A percentile compares a stretch with the other conserved stretches of the same genome.
Evolutionary conservation across 2,888 invertebrate genomes (phyloP).

Genomic region (Hirudinaria manillensis): DNA sequence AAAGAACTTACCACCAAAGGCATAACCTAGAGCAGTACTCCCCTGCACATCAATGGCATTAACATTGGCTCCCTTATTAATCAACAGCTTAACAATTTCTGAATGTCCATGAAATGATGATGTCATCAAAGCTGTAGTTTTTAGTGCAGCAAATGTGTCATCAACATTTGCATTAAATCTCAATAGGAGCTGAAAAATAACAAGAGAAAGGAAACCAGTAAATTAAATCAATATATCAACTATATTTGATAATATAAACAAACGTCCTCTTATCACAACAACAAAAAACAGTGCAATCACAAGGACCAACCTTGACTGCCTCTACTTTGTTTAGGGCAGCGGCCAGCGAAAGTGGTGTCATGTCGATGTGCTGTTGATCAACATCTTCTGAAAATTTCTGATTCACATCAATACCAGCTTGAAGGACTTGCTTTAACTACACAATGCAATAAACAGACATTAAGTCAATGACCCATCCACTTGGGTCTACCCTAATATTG

Average conservation of each 20-base stretch:
- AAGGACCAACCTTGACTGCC: constrained; percentile 36
- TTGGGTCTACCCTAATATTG: background rate
- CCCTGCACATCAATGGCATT: constrained; percentile 39
- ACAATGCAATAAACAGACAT: background rate
- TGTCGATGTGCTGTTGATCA: constrained; percentile 39
- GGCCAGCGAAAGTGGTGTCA: constrained; percentile 41
- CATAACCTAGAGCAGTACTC: constrained; percentile 41
- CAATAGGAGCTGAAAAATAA: constrained; percentile 36
- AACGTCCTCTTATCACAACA: no score
- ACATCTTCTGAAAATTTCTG: constrained; percentile 38
- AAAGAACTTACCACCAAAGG: constrained; percentile 39
- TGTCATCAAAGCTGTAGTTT: constrained; percentile 42
- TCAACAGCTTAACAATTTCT: constrained; percentile 39
- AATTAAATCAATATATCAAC: no score
- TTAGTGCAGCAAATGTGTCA: constrained; percentile 39
- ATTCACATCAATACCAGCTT: constrained; percentile 37
- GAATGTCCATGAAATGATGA: constrained; percentile 41
- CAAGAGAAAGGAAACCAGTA: background rate
- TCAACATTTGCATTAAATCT: constrained; percentile 38
- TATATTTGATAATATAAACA: no score
- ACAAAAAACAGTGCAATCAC: no score
- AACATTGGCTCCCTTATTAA: constrained; percentile 39
- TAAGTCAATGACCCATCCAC: background rate
- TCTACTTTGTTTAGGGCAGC: constrained; percentile 41
- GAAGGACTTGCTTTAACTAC: constrained; percentile 33